Evolutionary conservation across 2,797 vertebrate genomes (phyloP).

Genomic region (Argentina silus): DNA sequence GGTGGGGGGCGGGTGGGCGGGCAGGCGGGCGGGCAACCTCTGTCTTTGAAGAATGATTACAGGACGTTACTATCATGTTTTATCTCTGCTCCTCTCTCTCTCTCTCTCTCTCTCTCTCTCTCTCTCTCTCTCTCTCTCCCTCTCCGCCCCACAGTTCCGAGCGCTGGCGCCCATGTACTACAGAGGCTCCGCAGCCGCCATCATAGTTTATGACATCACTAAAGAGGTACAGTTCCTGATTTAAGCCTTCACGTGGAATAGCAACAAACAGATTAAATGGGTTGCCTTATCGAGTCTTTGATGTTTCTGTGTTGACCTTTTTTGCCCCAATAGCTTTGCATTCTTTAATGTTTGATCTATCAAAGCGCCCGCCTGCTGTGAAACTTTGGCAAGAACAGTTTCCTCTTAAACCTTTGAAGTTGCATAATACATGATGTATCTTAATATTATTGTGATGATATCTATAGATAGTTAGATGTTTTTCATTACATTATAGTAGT

Average conservation of each 20-base stretch:
- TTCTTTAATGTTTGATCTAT: no score
- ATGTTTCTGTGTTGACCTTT: no score
- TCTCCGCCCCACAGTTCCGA: constrained; percentile 83
- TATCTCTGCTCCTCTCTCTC: constrained; percentile 6
- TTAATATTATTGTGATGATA: no score
- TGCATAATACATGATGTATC: no score
- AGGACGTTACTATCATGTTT: constrained; percentile 18
- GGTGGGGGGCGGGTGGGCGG: no score
- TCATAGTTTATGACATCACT: constrained; percentile 98
- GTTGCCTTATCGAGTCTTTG: no score
- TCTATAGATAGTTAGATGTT: no score
- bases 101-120: constrained; percentile 23
- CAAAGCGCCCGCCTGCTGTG: no score
- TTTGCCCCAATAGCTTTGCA: no score
- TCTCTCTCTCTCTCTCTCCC: constrained; percentile 24
- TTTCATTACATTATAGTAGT: no score
- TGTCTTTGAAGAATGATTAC: constrained; percentile 13
- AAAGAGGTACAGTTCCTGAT: constrained; percentile 86
- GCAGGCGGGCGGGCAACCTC: not conserved
- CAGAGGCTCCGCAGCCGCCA: constrained; percentile 95
- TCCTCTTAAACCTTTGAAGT: no score
- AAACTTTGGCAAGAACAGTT: no score
- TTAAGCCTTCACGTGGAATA: not conserved
- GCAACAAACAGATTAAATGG: not conserved
- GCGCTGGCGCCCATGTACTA: constrained; percentile 99